A percentile compares a stretch with the other conserved stretches of the same genome.
Evolutionary conservation across 2,113 vertebrate species (phyloP).

Genomic region (Mixornis gularis): DNA sequence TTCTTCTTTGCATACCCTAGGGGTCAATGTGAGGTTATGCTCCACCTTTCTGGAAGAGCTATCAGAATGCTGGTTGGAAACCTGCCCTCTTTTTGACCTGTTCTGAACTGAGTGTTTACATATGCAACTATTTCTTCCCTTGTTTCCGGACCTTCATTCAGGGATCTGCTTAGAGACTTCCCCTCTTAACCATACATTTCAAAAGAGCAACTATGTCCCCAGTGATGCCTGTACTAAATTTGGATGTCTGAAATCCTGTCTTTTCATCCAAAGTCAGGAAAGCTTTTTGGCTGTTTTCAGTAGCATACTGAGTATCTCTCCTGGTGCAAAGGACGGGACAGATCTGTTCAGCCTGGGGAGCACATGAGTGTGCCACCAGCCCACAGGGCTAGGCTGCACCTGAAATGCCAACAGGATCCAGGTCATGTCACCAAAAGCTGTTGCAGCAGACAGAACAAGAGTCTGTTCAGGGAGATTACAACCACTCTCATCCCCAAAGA

Average conservation of each 20-base stretch:
- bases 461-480: neutral
- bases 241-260: neutral
- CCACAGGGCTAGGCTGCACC: neutral
- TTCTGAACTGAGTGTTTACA: neutral
- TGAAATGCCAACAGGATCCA: neutral
- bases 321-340: neutral
- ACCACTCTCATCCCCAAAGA: neutral
- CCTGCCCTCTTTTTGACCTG: neutral
- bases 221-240: neutral
- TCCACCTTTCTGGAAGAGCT: neutral
- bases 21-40: neutral
- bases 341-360: neutral
- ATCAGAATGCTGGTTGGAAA: neutral
- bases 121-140: neutral
- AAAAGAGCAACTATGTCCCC: fast-evolving
- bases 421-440: neutral
- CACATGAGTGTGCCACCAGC: neutral
- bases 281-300: neutral
- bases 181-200: neutral
- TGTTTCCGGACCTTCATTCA: neutral
- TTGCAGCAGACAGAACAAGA: neutral
- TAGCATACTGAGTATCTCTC: neutral
- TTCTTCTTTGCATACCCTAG: neutral
- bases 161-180: neutral
- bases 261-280: neutral